Base-by-base conservation (phyloP, 2,797 vertebrate genomes). In the Euphonia xanthogaster region DNA sequence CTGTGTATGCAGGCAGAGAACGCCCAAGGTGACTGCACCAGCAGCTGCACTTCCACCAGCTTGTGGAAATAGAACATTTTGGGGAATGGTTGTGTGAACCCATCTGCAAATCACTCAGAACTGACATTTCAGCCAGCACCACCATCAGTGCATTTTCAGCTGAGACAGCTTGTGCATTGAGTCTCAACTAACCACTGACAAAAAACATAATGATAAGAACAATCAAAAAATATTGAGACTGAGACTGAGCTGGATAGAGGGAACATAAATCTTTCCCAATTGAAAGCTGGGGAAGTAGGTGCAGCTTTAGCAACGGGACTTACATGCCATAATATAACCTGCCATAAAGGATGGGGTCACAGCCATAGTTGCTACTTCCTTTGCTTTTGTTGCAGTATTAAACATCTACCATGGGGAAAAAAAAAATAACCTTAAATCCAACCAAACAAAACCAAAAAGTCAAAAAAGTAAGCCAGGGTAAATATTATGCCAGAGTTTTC, bases 351-450 rank as follows among this genome's bases (percentile, higher is more conserved):
- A 44, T 28, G 15, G 12, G 23, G 18, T 30, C 50, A 24, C 20
- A 47, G 12, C 3, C 16, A 21, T 19, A n/a, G 27, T 51, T 84
- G n/a, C 37, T 23, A 51, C 4, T 50, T 44, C 15, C 22, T 66
- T 44, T 66, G 23, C 15, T 67, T 67, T 60, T 85, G 23, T 50
- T 67, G 27, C 8, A 28, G 15, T 37, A 44, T 50, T 66, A 44
- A 75, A 75, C 28, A 28, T 23, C 2, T 58, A 13, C 18, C 18
- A 22, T 31, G 12, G 23, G 2, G 13, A 12, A 65, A 37, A 13
- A 17, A 1, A 30, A 3, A 53, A 5, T n/a, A n/a, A n/a, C n/a
- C 6, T 9, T 7, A 30, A 55, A n/a, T 1, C 3, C 15, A 40
- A 33, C 24, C 15, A 33, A 54, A 9, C 2, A 0, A 68, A 48